Base-by-base conservation (phyloP, 2,797 vertebrate genomes). In the Eremophila alpestris region DNA sequence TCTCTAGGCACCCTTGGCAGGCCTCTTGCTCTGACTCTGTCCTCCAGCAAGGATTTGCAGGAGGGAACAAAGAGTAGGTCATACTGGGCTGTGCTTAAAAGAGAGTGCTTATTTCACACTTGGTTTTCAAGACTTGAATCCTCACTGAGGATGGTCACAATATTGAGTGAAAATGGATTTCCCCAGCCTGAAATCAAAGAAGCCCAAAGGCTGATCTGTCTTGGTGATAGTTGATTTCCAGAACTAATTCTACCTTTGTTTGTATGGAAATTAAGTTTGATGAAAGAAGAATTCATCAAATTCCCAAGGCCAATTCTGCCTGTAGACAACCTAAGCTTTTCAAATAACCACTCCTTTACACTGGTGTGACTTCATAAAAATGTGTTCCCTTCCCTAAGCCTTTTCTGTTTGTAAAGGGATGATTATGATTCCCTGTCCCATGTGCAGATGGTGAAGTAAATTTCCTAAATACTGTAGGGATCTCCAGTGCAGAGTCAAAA, bases 241-340 rank as follows among this genome's bases (percentile, higher is more conserved):
- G 30, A 85, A 71, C 24, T 69, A 91, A 87, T 68, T 85, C 60
- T 75, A 21, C 24, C 20, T 85, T 83, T 52, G 5, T 56, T 87
- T 88, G 30, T 73, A 8, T 10, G 26, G 36, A 87, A 93, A 83
- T 90, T 48, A 68, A 71, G 26, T 32, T 13, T 38, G 36, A 62
- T 87, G 55, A 93, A 86, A 65, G 54, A 93, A 68, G 51, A 83
- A 86, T 29, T 43, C 29, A 87, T 62, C 30, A 76, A 68, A 84
- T 73, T 62, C 55, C 40, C 43, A 62, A 26, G 27, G 52, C 29
- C 1, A 81, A 81, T 90, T 90, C 74, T 51, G 75, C 32, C 46
- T 54, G 18, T 55, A 71, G 69, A 77, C 18, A 79, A 40, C 23
- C 3, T 56, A 13, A 81, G 29, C 41, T 71, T 75, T 78, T 80